A percentile compares a stretch with the other conserved stretches of the same genome.
Evolutionary conservation across 2,888 invertebrate species (phyloP).

Genomic region (Cryptocheilus praepositus): DNA sequence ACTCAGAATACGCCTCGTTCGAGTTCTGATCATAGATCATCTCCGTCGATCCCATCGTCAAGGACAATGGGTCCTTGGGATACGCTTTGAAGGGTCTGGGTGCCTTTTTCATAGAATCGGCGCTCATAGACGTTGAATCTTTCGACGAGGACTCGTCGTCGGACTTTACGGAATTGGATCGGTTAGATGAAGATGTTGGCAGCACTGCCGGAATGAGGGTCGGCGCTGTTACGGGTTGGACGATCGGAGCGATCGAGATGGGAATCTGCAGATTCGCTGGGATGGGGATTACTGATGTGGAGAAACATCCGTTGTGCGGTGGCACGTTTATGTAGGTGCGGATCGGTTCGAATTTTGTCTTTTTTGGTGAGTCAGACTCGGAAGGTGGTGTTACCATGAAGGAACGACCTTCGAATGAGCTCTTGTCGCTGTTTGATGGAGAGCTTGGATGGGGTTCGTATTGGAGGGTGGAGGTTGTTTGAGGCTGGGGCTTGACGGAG

Average conservation of each 20-base stretch:
- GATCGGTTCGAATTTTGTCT: constrained; percentile 49
- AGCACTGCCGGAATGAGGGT: constrained; percentile 9
- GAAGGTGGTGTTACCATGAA: constrained; percentile 66
- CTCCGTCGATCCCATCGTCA: constrained; percentile 77
- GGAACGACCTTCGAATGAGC: constrained; percentile 47
- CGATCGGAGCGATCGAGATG: constrained; percentile 15
- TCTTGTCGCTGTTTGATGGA: constrained; percentile 46
- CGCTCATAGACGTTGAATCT: constrained; percentile 25
- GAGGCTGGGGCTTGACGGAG: constrained; percentile 57
- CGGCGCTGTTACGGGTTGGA: constrained; percentile 17
- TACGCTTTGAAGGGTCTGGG: constrained; percentile 84
- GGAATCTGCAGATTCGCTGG: constrained; percentile 41
- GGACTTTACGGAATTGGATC: constrained; percentile 28
- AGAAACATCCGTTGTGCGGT: constrained; percentile 26
- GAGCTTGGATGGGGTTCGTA: constrained; percentile 32
- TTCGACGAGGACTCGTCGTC: constrained; percentile 23
- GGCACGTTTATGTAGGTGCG: constrained; percentile 30
- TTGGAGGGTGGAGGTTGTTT: neutral
- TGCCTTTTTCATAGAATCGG: constrained; percentile 69
- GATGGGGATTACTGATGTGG: constrained; percentile 1
- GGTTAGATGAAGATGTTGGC: constrained; percentile 12
- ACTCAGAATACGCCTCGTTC: constrained; percentile 83
- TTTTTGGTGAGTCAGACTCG: constrained; percentile 62
- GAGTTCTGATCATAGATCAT: constrained; percentile 78
- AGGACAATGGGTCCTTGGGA: constrained; percentile 81